phyloP scores from a whole-genome alignment of 2,113 vertebrate species.

The Empidonax traillii region DNA sequence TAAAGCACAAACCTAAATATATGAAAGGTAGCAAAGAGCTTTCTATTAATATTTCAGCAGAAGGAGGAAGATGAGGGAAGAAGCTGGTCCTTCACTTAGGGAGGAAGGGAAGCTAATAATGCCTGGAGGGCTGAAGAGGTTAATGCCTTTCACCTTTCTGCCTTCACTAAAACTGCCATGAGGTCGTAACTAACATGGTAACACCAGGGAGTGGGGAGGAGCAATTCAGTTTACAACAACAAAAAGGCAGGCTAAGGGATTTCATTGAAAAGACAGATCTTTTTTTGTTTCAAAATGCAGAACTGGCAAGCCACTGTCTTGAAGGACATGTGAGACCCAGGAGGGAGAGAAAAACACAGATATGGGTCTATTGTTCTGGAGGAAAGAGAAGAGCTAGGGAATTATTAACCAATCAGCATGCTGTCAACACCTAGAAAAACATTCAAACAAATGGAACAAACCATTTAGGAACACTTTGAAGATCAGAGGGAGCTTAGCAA shows the following conservation, averaged over 20 bases:
- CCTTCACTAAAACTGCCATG: neutral
- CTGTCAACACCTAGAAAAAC: neutral
- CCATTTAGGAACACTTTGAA: neutral
- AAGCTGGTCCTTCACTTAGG: neutral
- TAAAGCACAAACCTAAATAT: neutral
- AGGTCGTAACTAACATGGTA: neutral
- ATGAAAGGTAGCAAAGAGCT: neutral
- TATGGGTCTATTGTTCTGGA: neutral
- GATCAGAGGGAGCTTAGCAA: neutral
- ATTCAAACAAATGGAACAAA: neutral
- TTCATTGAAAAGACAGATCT: neutral
- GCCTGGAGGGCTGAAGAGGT: neutral
- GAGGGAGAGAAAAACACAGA: neutral
- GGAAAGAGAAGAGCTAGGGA: neutral
- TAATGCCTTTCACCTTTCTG: neutral
- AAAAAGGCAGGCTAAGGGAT: neutral
- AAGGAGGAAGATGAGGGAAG: neutral
- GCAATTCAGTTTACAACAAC: neutral
- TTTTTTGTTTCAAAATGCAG: neutral
- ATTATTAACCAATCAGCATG: neutral
- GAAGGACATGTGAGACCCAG: neutral
- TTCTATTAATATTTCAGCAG: slow-evolving; percentile 27
- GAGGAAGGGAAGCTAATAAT: neutral
- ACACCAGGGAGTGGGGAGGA: neutral
- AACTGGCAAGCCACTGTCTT: neutral